Percentiles rank a stretch among this genome's conserved stretches.
Conservation (phyloP, 1,140 invertebrate genomes). For the Drosophila arizonae region DNA sequence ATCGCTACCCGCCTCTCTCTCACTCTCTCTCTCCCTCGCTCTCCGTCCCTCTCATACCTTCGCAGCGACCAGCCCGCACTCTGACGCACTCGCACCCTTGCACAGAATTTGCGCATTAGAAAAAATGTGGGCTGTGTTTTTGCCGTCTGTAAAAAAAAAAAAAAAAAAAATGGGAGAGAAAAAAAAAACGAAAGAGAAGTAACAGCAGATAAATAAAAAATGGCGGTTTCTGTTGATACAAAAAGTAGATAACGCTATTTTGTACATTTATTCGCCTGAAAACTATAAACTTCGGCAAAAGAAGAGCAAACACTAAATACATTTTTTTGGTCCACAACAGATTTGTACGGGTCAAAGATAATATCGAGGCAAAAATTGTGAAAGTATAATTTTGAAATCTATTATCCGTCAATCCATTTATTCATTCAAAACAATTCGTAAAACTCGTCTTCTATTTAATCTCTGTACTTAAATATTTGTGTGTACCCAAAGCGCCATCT, state of each 20-base stretch:
- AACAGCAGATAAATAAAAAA: conserved; percentile 19
- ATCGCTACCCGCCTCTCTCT: neutral
- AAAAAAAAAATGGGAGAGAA: neutral
- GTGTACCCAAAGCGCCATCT: neutral
- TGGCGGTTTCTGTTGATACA: conserved; percentile 37
- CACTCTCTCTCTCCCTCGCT: neutral
- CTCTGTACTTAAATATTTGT: no score
- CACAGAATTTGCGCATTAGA: conserved; percentile 67
- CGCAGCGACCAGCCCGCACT: conserved; percentile 32
- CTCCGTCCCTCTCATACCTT: conserved; percentile 3
- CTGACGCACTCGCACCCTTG: conserved; percentile 36
- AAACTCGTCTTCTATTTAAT: no score
- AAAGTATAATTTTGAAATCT: neutral
- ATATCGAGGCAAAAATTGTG: neutral
- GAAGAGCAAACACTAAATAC: neutral
- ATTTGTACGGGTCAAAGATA: neutral
- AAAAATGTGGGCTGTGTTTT: conserved; percentile 64
- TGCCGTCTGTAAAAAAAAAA: conserved; percentile 1
- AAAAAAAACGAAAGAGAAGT: neutral
- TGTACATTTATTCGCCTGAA: conserved; percentile 10
- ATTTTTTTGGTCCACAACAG: neutral
- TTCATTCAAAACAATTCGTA: no score
- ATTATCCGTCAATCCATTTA: no score
- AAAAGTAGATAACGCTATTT: conserved; percentile 26
- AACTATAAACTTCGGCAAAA: conserved; percentile 8